Evolutionary conservation across 2,888 invertebrate species (phyloP), one percentile per base, ranked within the genome.

Genomic region (Lepas anatifera): DNA sequence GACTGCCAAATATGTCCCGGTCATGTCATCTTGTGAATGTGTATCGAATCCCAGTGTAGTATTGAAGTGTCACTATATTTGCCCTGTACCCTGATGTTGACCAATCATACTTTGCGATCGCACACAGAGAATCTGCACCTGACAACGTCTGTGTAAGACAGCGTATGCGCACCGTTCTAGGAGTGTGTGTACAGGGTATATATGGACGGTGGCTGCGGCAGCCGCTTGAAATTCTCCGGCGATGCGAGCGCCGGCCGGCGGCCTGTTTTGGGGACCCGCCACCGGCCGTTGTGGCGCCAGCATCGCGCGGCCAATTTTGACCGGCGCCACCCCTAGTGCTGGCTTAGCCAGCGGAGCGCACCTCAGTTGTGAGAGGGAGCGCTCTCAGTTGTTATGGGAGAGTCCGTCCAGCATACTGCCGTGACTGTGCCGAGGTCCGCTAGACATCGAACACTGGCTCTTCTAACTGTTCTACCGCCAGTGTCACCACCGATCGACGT

Each of bases 61-160:
- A 32, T 58, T 29, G 29, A 58, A 58, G 32, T 58, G 58, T 58
- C 13, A 13, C 58, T 22, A 41, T 41, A n/a, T n/a, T n/a, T n/a
- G n/a, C n/a, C n/a, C n/a, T n/a, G n/a, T 58, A 18, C 32, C 58
- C 58, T 58, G 58, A 58, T 58, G 25, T 58, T 58, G 58, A 58
- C 58, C 58, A 58, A 32, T 32, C 41, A 41, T 41, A 13, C 41
- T 13, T 41, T 41, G 11, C 18, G 18, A 58, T 58, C 32, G 10
- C n/a, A 27, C 50, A 50, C 50, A n/a, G 25, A 58, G 13, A 2
- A 18, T 58, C 18, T 18, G 58, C 58, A 7, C 32, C 58, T 50
- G 32, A 10, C 16, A 16, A 1, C 58, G 6, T 7, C 32, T 32
- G 58, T 32, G 32, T 32, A 27, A 7, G 29, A 13, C 32, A 48